phyloP scores from a whole-genome alignment of 1,140 invertebrate genomes.

The Polypedilum vanderplanki region DNA sequence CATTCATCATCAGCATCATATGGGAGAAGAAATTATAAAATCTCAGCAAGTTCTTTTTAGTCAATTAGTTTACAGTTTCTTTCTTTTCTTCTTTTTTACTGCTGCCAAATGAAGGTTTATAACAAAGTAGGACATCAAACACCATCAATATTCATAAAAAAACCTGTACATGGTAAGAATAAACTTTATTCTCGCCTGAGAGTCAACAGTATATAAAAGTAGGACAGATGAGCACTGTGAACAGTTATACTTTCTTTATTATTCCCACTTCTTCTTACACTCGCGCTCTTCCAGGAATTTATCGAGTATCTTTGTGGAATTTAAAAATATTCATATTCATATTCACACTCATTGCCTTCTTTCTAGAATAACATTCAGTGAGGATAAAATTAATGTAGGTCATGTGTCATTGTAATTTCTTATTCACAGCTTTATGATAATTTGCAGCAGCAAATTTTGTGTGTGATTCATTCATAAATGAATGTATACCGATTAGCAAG shows the following conservation, averaged over 20 bases:
- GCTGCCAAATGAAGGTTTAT: background rate
- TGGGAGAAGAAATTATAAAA: no score
- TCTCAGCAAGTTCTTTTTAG: no score
- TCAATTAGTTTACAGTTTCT: no score
- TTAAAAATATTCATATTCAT: background rate
- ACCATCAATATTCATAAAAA: background rate
- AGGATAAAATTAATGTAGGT: background rate
- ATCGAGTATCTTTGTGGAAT: background rate
- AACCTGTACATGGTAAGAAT: background rate
- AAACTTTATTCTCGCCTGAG: background rate
- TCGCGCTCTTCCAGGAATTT: background rate
- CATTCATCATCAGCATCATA: no score
- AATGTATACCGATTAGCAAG: no score
- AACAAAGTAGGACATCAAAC: background rate
- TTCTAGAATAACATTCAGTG: background rate
- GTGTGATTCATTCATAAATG: no score
- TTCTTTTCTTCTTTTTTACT: no score
- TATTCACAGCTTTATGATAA: background rate
- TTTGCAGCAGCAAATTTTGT: background rate
- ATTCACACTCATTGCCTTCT: background rate
- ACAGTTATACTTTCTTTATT: constrained; percentile 18
- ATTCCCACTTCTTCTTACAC: background rate
- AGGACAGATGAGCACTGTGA: background rate
- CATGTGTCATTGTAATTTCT: background rate
- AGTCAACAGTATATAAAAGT: constrained; percentile 2